A percentile compares a stretch with the other conserved stretches of the same genome.
phyloP scores from a whole-genome alignment of 2,113 vertebrate genomes.

The Aptenodytes patagonicus region DNA sequence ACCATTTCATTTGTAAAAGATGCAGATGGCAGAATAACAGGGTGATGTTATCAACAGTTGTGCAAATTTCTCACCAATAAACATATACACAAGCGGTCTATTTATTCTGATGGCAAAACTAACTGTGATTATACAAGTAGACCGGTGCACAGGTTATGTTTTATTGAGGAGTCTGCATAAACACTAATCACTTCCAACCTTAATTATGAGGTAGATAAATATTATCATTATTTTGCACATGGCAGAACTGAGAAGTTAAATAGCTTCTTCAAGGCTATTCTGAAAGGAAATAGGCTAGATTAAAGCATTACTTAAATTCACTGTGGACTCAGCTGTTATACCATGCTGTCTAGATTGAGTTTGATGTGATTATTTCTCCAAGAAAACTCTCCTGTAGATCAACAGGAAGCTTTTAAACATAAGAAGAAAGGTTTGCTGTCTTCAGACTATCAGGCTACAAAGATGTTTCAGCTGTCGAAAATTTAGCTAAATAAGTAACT shows the following conservation, averaged over 20 bases:
- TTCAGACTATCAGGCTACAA: background rate
- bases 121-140: background rate
- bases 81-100: background rate
- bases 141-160: background rate
- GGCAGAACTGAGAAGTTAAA: background rate
- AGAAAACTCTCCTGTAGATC: background rate
- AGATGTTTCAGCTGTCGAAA: background rate
- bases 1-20: background rate
- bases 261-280: background rate
- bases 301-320: background rate
- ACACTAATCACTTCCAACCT: background rate
- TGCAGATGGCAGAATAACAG: background rate
- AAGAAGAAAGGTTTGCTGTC: background rate
- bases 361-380: background rate
- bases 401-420: background rate
- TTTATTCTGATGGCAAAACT: background rate
- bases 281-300: background rate
- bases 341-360: background rate
- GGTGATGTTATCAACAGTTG: background rate
- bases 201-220: background rate
- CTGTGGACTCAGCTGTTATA: background rate
- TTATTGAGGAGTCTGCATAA: background rate
- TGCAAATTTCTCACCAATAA: background rate
- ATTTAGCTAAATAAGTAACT: background rate
- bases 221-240: background rate